Percentiles rank a stretch among this genome's conserved stretches.
phyloP scores from a whole-genome alignment of 2,113 vertebrate genomes.

The Prolemur simus region DNA sequence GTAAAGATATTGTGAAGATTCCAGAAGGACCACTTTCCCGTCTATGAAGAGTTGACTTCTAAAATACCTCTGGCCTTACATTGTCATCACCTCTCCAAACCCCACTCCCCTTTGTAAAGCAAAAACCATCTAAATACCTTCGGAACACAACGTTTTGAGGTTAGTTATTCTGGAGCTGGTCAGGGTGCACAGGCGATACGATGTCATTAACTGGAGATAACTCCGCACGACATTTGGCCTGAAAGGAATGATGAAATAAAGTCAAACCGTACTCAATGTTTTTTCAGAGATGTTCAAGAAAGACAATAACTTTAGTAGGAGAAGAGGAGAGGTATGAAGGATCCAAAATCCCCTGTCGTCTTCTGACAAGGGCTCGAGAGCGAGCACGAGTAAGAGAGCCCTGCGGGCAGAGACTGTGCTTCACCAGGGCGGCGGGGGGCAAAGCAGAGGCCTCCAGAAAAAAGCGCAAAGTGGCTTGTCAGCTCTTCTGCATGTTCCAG shows the following conservation, averaged over 20 bases:
- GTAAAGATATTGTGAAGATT: background rate
- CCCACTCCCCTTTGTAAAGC: background rate
- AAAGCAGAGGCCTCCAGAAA: conserved; percentile 55
- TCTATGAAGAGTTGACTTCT: background rate
- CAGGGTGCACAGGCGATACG: background rate
- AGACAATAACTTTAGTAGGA: background rate
- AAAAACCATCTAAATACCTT: background rate
- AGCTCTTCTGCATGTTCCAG: conserved; percentile 72
- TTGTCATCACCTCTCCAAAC: background rate
- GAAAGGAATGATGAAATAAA: background rate
- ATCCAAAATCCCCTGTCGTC: background rate
- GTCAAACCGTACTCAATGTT: background rate
- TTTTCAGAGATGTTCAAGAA: background rate
- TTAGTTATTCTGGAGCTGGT: background rate
- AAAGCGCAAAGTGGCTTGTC: conserved; percentile 63
- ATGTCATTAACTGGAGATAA: background rate
- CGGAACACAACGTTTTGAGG: background rate
- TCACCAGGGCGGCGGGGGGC: background rate
- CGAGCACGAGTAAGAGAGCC: background rate
- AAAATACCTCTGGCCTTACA: background rate
- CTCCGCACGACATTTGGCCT: background rate
- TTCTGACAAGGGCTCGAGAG: background rate
- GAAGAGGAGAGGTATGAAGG: background rate
- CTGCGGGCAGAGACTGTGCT: background rate
- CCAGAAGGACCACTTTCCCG: background rate